Conservation (phyloP, 2,113 vertebrate species). For the Orthonyx spaldingii region DNA sequence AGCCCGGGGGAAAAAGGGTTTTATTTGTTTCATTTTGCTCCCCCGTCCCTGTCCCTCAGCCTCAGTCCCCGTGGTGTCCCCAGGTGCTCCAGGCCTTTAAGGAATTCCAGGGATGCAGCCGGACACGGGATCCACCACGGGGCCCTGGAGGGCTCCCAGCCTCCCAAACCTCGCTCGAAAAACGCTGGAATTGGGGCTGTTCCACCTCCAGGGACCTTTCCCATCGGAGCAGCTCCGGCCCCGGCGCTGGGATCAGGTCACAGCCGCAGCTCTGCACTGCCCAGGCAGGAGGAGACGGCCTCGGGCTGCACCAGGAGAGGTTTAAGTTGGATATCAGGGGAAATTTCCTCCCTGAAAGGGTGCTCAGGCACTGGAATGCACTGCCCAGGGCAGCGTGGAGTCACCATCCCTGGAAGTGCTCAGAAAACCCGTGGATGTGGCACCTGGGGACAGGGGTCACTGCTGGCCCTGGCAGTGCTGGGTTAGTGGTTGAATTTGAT, state of each 20-base stretch:
- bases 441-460: fast-evolving
- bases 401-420: neutral
- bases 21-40: neutral
- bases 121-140: neutral
- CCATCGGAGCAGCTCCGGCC: fast-evolving
- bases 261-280: fast-evolving
- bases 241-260: fast-evolving
- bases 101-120: neutral
- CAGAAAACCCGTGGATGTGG: fast-evolving
- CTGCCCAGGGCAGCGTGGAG: neutral
- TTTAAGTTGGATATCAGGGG: fast-evolving
- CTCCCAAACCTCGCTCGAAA: neutral
- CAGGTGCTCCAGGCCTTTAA: neutral
- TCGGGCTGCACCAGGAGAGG: neutral
- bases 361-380: fast-evolving
- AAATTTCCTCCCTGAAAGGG: neutral
- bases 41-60: neutral
- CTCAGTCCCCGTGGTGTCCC: neutral
- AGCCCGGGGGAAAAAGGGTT: neutral
- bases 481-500: no score
- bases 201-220: neutral
- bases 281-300: neutral
- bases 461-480: neutral
- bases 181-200: neutral
- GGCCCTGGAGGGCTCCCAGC: neutral